These are phyloP conservation scores for Channa maculata DNA, from an alignment of 2,113 vertebrate species.

Conservation along the genomic window DNA sequence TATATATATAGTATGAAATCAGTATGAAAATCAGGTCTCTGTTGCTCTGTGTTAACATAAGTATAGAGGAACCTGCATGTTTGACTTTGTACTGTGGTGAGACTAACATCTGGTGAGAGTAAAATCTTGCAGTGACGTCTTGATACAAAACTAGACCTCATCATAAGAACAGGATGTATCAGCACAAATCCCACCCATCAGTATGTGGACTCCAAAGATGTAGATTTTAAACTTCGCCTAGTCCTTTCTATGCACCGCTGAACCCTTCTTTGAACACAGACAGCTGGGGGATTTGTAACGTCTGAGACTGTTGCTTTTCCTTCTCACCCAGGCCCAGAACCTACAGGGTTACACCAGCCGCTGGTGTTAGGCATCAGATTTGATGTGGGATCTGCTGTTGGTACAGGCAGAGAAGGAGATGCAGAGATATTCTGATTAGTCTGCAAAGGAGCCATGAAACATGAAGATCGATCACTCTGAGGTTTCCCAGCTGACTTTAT, in stretches of 20 bases:
- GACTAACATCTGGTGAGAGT: neutral
- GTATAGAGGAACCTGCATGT: too few species aligned
- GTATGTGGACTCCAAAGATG: neutral
- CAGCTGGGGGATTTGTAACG: neutral
- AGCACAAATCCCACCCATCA: neutral
- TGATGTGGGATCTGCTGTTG: slow-evolving; percentile 45
- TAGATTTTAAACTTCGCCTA: neutral
- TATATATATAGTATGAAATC: too few species aligned
- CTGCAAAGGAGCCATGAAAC: slow-evolving; percentile 8
- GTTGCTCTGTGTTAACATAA: too few species aligned
- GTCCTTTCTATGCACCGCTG: neutral
- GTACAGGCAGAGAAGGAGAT: neutral
- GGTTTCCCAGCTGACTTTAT: neutral
- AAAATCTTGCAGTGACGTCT: neutral
- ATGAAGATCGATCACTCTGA: slow-evolving; percentile 9
- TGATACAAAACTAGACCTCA: neutral
- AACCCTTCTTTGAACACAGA: neutral
- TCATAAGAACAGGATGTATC: neutral
- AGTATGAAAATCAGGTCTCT: too few species aligned
- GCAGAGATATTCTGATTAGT: slow-evolving; percentile 6
- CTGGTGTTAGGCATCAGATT: neutral
- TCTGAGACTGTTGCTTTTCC: neutral
- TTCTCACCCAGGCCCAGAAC: neutral
- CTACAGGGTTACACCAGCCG: neutral
- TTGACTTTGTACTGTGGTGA: too few species aligned